Base-by-base conservation (phyloP, 2,888 invertebrate genomes). In the Acronicta aceris region DNA sequence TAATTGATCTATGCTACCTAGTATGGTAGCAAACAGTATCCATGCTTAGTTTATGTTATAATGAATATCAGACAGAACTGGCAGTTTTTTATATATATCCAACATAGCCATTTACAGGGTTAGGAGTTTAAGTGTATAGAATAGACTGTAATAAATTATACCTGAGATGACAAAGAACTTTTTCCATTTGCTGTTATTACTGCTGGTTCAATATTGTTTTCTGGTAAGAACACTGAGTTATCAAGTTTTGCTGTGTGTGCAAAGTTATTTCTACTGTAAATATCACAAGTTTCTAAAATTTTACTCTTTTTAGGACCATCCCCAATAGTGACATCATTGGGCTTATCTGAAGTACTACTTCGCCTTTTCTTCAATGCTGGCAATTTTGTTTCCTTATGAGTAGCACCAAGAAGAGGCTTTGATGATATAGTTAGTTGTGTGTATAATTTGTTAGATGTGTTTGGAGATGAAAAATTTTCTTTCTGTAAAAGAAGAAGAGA, bases 321-420 rank as follows among this genome's bases (percentile, higher is more conserved):
- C 36, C 83, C 86, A 59, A 90, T 79, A 41, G 84, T 86, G 1
- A 89, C 76, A 74, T 95, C 94, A 78, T 82, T 90, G 2, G 94
- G 93, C 80, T 94, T 95, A 67, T 95, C 95, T 0, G 95, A 94
- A 16, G 94, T 91, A 65, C 95, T 95, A 66, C 94, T 89, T 56
- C 95, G 80, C 71, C 95, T 85, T 71, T 93, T 94, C 71, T 95
- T 95, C 30, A 91, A 70, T 5, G 89, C 92, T 5, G 93, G 92
- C 16, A 90, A 42, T 78, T 92, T 94, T 33, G 85, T 58, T 57
- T 94, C 94, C 64, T 94, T 94, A n/a, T 91, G 89, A 48, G 79
- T 72, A 55, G 81, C 77, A 76, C 83, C 83, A 60, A 83, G 78
- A 30, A 88, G 85, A 21, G 89, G 83, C 73, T 94, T 94, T 15